These are phyloP conservation scores for Epinotia ramella DNA, from an alignment of 2,888 invertebrate genomes.

Conservation along the genomic window DNA sequence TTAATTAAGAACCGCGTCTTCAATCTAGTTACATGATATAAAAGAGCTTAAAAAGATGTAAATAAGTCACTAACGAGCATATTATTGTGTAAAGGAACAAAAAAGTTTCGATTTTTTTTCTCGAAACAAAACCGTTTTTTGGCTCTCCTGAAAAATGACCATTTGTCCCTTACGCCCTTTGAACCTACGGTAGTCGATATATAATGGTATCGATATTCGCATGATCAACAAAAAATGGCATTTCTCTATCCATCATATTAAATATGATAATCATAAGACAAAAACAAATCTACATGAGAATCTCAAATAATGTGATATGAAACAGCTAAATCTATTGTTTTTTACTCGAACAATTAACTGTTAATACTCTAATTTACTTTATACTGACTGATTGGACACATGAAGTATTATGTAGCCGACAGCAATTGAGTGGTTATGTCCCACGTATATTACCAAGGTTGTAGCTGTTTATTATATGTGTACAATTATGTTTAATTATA, in stretches of 20 bases:
- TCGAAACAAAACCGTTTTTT: too few relatives aligned
- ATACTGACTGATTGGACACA: constrained; percentile 22
- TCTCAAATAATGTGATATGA: constrained; percentile 45
- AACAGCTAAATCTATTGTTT: constrained; percentile 31
- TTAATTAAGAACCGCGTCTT: too few relatives aligned
- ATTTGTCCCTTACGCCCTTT: too few relatives aligned
- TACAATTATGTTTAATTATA: not conserved
- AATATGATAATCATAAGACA: not conserved
- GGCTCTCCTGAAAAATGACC: too few relatives aligned
- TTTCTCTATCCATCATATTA: constrained; percentile 20
- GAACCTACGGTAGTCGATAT: too few relatives aligned
- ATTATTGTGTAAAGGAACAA: too few relatives aligned
- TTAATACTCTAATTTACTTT: constrained; percentile 19
- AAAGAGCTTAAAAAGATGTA: too few relatives aligned
- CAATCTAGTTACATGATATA: too few relatives aligned
- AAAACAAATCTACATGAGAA: constrained; percentile 14
- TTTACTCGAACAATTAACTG: constrained; percentile 1
- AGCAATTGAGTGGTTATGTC: constrained; percentile 13
- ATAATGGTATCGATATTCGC: not conserved
- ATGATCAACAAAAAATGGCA: not conserved
- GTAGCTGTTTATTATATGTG: constrained; percentile 24
- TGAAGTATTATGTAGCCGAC: constrained; percentile 24
- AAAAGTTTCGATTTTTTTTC: too few relatives aligned
- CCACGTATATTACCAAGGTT: constrained; percentile 10
- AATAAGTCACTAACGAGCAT: too few relatives aligned